Conservation (phyloP, 2,888 invertebrate genomes). For the Dicroscelio sp. region DNA sequence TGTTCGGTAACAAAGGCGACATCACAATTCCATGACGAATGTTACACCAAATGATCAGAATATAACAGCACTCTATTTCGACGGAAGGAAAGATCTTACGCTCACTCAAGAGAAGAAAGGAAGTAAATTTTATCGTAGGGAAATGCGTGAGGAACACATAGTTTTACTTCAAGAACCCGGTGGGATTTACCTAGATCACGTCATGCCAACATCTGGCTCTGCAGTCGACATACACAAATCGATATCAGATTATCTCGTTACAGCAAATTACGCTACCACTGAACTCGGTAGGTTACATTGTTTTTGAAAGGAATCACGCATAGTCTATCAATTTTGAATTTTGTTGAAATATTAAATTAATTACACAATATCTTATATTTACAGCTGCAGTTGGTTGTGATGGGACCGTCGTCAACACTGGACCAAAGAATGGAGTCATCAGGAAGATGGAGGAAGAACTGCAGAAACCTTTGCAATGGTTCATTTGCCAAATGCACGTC, state of each 20-base stretch:
- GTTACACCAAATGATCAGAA: constrained; percentile 8
- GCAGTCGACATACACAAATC: constrained; percentile 22
- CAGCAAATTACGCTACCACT: background rate
- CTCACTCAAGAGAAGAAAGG: constrained; percentile 51
- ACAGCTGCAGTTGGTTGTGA: background rate
- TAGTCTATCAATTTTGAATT: background rate
- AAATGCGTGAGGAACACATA: constrained; percentile 42
- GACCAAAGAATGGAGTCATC: background rate
- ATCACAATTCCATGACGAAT: constrained; percentile 33
- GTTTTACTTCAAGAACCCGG: constrained; percentile 43
- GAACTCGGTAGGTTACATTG: constrained; percentile 37
- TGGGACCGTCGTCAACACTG: background rate
- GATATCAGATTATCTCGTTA: background rate
- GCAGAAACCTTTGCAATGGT: constrained; percentile 29
- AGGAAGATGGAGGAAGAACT: background rate
- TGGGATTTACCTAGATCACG: constrained; percentile 24
- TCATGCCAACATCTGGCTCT: constrained; percentile 21
- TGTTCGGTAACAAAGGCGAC: constrained; percentile 67
- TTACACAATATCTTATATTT: background rate
- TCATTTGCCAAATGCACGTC: constrained; percentile 22
- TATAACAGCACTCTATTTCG: constrained; percentile 72
- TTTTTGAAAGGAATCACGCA: background rate
- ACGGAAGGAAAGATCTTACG: constrained; percentile 82
- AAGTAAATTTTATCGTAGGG: constrained; percentile 24
- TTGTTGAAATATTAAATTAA: background rate